Percentiles rank a stretch among this genome's conserved stretches.
Conservation (phyloP, 2,797 vertebrate species). For the Hemibagrus guttatus region DNA sequence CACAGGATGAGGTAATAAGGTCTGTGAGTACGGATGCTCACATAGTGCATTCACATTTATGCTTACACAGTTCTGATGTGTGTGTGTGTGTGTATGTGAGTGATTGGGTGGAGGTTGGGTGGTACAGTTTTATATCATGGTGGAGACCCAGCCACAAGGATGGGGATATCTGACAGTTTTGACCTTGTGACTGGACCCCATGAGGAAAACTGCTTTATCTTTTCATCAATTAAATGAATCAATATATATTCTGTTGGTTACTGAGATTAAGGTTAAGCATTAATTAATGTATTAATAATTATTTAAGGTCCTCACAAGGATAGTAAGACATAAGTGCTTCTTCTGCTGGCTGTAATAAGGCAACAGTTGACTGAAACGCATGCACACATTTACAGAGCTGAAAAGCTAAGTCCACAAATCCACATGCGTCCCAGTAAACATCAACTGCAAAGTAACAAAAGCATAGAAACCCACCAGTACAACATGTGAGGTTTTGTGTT, state of each 20-base stretch:
- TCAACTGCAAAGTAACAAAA: background rate
- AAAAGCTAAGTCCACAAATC: background rate
- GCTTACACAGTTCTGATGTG: slow-evolving; percentile 29
- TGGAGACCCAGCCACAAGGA: background rate
- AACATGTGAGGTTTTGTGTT: slow-evolving; percentile 33
- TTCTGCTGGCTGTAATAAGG: background rate
- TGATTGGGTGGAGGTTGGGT: background rate
- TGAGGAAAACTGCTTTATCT: background rate
- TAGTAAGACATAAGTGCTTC: background rate
- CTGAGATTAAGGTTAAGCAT: background rate
- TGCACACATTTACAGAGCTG: too few species aligned
- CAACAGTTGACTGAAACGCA: background rate
- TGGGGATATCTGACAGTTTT: background rate
- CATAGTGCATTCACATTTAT: slow-evolving; percentile 44
- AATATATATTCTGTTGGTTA: background rate
- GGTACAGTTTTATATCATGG: background rate
- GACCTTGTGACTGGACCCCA: background rate
- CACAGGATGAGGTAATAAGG: slow-evolving; percentile 61
- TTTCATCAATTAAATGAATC: background rate
- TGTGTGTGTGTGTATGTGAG: slow-evolving; percentile 24
- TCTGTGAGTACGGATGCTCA: slow-evolving; percentile 47
- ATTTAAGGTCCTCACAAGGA: background rate
- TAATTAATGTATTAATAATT: background rate
- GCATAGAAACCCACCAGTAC: slow-evolving; percentile 24
- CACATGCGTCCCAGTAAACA: background rate